phyloP scores from a whole-genome alignment of 2,797 vertebrate genomes.

The Pipistrellus kuhlii region DNA sequence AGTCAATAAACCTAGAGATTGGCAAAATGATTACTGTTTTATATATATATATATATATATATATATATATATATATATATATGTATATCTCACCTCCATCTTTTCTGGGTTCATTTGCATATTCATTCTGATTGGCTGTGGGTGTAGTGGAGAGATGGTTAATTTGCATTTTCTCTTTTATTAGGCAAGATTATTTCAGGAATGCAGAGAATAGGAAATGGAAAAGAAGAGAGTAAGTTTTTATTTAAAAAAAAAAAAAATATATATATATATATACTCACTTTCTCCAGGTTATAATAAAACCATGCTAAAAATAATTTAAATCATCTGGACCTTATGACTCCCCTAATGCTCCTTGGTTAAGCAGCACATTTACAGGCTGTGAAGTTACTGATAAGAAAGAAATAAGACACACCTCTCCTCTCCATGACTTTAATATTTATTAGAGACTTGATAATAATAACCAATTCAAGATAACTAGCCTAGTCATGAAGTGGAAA shows the following conservation, averaged over 20 bases:
- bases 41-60: no score
- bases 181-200: no score
- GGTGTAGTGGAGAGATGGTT: no score
- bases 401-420: neutral
- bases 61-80: no score
- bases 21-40: neutral
- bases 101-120: no score
- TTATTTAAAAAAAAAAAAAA: no score
- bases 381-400: conserved; percentile 30
- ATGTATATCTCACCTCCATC: no score
- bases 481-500: neutral
- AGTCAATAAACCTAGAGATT: neutral
- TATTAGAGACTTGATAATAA: conserved; percentile 1
- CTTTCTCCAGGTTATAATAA: conserved; percentile 28
- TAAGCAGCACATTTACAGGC: neutral
- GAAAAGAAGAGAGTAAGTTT: no score
- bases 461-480: conserved; percentile 39
- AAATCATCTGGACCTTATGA: conserved; percentile 12
- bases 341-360: neutral
- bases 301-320: conserved; percentile 25
- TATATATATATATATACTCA: neutral
- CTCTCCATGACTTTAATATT: conserved; percentile 2
- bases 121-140: no score
- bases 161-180: no score
- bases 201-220: no score